These are phyloP conservation scores for Ethmia dodecea DNA, from an alignment of 2,888 invertebrate species.

Conservation along the genomic window DNA sequence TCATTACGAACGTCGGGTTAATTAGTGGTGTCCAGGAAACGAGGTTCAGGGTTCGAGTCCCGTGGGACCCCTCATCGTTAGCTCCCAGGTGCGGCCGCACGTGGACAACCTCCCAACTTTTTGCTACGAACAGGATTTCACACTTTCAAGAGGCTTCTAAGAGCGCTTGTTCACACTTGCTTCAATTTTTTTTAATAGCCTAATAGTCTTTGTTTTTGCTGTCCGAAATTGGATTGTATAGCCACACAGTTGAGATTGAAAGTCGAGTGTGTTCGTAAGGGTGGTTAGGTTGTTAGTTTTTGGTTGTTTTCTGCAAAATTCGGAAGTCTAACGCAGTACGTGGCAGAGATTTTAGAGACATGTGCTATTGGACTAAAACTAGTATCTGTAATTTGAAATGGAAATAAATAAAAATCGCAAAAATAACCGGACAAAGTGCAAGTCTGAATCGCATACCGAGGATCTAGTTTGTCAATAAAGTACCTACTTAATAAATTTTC, in stretches of 20 bases:
- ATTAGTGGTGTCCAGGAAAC: conserved; percentile 47
- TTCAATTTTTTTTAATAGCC: too few species aligned
- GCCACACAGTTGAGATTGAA: not conserved
- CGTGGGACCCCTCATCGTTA: conserved; percentile 53
- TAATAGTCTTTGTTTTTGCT: too few species aligned
- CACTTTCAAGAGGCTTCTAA: conserved; percentile 40
- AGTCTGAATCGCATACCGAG: too few species aligned
- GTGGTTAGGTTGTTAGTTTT: not conserved
- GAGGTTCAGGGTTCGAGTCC: conserved; percentile 51
- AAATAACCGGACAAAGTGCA: too few species aligned
- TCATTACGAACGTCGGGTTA: conserved; percentile 35
- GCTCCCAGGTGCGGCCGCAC: conserved; percentile 39
- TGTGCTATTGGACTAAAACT: too few species aligned
- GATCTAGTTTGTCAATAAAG: too few species aligned
- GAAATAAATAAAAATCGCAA: too few species aligned
- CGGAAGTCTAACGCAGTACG: conserved; percentile 4
- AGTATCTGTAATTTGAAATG: too few species aligned
- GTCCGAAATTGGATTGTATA: not conserved
- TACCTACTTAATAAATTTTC: too few species aligned
- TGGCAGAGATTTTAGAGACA: conserved; percentile 1
- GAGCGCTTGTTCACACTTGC: conserved; percentile 35
- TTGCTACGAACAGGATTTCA: conserved; percentile 45
- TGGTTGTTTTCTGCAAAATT: not conserved
- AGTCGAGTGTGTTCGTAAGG: too few species aligned
- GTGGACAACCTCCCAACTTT: conserved; percentile 48